Evolutionary conservation across 2,888 invertebrate genomes (phyloP), one percentile per base, ranked within the genome.

Genomic region (Lasioglossum pauxillum): DNA sequence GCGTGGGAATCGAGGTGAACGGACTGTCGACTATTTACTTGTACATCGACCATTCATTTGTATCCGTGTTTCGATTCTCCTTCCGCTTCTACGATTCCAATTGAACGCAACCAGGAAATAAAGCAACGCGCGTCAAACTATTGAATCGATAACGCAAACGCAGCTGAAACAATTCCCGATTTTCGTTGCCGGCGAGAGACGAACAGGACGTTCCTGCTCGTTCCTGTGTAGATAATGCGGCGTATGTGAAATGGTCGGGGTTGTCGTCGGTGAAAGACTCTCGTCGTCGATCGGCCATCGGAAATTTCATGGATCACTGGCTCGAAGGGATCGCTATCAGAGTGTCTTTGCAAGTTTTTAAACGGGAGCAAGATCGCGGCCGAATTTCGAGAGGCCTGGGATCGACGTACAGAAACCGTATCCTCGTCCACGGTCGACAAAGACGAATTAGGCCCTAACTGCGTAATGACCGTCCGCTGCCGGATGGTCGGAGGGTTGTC

Each of bases 381-480:
- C 67, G 35, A 67, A 67, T 67, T 67, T 67, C 19, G 35, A 67
- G 31, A 16, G 31, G 19, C 12, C 44, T 4, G 5, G 12, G 41
- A 23, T 16, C 78, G 10, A 31, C 31, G 8, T 16, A 44, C n/a
- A 46, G 44, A 38, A 79, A 49, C 16, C 41, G 31, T 27, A 49
- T 67, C n/a, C 16, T 44, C 35, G 19, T 31, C 16, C 19, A 78
- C 35, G 19, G 44, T 78, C 57, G n/a, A 46, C 44, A 35, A 67
- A 80, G 84, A 86, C 80, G 86, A 84, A 90, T 89, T 88, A 84
- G 85, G 82, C 81, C 79, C 82, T 91, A 88, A 91, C 89, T 84
- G 87, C 89, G 82, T 89, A 88, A 88, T 88, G 86, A 84, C 86
- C 31, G 78, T 41, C 41, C 41, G 38, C 49, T 44, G 74, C 46